phyloP scores from a whole-genome alignment of 2,113 vertebrate species.

The Microtus richardsoni region DNA sequence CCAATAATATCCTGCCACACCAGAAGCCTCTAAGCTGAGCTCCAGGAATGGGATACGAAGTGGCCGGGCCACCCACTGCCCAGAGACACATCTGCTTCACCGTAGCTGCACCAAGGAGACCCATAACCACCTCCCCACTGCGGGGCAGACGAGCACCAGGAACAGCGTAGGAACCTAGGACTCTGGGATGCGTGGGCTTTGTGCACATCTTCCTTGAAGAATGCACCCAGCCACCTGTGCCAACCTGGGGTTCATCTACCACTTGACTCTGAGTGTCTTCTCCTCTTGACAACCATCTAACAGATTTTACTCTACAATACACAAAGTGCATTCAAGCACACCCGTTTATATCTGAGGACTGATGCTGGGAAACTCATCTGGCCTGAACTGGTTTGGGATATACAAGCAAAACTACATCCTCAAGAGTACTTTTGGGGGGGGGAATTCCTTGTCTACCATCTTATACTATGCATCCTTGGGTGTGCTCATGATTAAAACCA shows the following conservation, averaged over 20 bases:
- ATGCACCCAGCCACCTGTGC: neutral
- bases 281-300: neutral
- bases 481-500: neutral
- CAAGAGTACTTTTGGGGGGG: accelerated
- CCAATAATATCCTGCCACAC: no score
- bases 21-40: no score
- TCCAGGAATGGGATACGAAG: neutral
- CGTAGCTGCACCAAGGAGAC: neutral
- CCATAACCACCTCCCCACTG: neutral
- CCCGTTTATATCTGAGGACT: neutral
- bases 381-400: neutral
- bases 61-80: neutral
- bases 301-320: neutral
- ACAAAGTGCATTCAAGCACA: neutral
- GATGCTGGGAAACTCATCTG: neutral
- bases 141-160: neutral
- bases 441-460: neutral
- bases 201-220: neutral
- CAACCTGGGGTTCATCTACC: neutral
- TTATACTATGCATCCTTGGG: neutral
- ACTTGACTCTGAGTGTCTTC: neutral
- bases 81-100: neutral
- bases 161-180: neutral
- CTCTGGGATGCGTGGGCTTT: neutral
- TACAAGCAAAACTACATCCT: neutral